Conservation (phyloP, 2,797 vertebrate genomes). For the Tympanoctomys barrerae region DNA sequence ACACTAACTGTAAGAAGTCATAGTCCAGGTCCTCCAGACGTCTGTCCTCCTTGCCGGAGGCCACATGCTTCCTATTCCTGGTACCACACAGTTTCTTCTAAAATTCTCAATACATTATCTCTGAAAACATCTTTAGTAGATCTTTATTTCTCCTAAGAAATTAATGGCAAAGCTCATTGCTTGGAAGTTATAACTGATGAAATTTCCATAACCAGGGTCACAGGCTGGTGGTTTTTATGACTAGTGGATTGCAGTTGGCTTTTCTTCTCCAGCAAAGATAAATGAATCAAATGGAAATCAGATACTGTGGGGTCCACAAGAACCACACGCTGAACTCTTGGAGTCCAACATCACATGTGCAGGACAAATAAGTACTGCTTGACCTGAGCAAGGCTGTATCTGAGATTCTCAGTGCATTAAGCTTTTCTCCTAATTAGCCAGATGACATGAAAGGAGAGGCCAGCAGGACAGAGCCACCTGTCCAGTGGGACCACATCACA, state of each 20-base stretch:
- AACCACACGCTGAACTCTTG: not conserved
- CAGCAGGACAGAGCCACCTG: not conserved
- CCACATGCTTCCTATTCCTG: not conserved
- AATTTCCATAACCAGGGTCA: not conserved
- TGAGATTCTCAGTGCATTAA: not conserved
- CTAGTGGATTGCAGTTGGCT: not conserved
- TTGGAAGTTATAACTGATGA: not conserved
- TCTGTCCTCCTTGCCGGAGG: fast-evolving
- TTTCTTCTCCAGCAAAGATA: not conserved
- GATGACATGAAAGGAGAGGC: not conserved
- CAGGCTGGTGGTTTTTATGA: not conserved
- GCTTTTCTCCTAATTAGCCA: constrained; percentile 1
- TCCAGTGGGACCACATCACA: fast-evolving
- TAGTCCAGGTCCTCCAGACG: not conserved
- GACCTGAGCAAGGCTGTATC: not conserved
- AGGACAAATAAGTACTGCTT: not conserved
- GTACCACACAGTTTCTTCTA: not conserved
- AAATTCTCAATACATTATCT: not conserved
- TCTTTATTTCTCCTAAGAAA: not conserved
- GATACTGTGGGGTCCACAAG: not conserved
- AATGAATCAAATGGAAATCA: not conserved
- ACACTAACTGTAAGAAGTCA: not conserved
- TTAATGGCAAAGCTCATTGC: not conserved
- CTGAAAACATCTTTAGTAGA: not conserved
- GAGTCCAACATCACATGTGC: not conserved